Percentiles rank a stretch among this genome's conserved stretches.
Conservation (phyloP, 2,797 vertebrate species). For the Enteromius anoplus region DNA sequence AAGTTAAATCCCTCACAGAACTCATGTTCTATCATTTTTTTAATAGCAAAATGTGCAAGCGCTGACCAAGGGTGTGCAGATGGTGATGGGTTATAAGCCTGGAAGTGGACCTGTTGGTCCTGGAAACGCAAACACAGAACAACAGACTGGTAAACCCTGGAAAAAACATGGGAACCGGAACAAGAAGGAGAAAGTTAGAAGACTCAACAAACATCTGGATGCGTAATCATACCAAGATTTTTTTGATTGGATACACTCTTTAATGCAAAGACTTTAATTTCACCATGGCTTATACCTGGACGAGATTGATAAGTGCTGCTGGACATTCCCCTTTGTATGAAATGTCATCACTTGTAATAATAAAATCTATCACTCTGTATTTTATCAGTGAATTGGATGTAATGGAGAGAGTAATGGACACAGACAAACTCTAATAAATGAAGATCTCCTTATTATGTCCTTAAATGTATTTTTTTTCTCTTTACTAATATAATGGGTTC, state of each 20-base stretch:
- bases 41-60: constrained; percentile 90
- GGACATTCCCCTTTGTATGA: constrained; percentile 18
- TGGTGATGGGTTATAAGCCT: constrained; percentile 87
- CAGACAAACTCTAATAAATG: neutral
- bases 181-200: constrained; percentile 94
- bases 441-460: neutral
- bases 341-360: neutral
- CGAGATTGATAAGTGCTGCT: neutral
- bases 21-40: neutral
- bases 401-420: neutral
- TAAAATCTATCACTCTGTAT: neutral
- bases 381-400: neutral
- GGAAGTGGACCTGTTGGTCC: constrained; percentile 72
- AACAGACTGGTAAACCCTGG: constrained; percentile 85
- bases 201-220: constrained; percentile 91
- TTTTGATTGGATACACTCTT: neutral
- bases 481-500: neutral
- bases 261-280: constrained; percentile 3
- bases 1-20: neutral
- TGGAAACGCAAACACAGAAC: constrained; percentile 61
- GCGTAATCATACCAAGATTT: constrained; percentile 71
- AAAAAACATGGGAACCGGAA: constrained; percentile 96
- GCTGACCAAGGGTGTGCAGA: constrained; percentile 88
- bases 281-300: neutral
- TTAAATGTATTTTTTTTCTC: neutral